Base-by-base conservation (phyloP, 2,113 vertebrate genomes). In the Rissa tridactyla region DNA sequence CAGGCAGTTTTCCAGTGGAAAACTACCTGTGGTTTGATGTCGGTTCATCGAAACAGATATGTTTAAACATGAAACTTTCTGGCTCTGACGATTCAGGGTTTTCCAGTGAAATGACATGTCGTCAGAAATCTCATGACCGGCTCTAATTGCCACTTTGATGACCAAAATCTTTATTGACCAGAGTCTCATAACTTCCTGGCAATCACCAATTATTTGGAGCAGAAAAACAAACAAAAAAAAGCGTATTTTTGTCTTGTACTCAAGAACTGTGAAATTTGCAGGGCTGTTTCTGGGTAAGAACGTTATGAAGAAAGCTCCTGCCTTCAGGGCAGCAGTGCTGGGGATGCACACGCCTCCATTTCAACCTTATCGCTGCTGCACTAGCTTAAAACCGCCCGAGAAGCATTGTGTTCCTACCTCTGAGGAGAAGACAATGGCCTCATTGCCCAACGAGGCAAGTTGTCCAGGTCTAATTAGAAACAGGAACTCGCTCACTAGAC, bases 381-480 rank as follows among this genome's bases (percentile, higher is more conserved):
- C 82, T 64, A 66, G 27, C 70, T 76, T 57, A 42, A 40, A 81
- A 38, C 32, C 7, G 27, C 57, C 70, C 8, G 22, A 92, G 81
- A 87, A 89, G 54, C 54, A 82, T 75, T 0, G 0, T 3, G 3
- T 78, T 90, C 46, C 65, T 95, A 71, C 78, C 88, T 91, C 87
- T 86, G 61, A 96, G 65, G 58, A 49, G 90, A 96, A 92, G 95
- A 95, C 91, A 92, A 94, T 81, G 60, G 78, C 49, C 29, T 85
- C n/a, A 42, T 94, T 95, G 79, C 84, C 64, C 82, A 92, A 44
- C 1, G 5, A 79, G 65, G 15, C 71, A 76, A 0, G 15, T 68
- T 96, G 82, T 94, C 70, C 51, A 75, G 69, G 57, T 85, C 75
- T 95, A 93, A 96, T 94, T 89, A 89, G 83, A 96, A 97, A 94